Evolutionary conservation across 1,140 invertebrate species (phyloP), one percentile per base, ranked within the genome.

Genomic region (Physella acuta): DNA sequence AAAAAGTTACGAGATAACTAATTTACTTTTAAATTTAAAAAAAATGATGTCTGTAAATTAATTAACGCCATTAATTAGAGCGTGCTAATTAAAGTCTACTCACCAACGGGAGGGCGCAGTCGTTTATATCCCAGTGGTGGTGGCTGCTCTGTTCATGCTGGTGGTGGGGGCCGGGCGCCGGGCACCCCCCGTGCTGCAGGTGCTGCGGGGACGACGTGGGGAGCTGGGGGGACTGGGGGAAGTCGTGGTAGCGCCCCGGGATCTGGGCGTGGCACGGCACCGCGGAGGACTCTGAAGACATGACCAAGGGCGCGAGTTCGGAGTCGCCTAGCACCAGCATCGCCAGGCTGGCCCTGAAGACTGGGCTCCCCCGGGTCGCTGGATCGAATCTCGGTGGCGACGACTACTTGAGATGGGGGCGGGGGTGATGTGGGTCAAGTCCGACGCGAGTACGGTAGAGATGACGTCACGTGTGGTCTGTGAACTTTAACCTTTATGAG

Each of bases 121-220:
- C 81, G 52, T 82, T 82, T 44, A 82, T 81, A 67, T 82, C 81
- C 81, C 81, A 82, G 39, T 79, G 77, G 58, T 80, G 78, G 30
- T 70, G 61, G n/a, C n/a, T n/a, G n/a, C 5, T 69, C 49, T 30
- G 56, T 24, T 39, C 56, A 51, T 67, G 33, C 55, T 31, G 62
- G 61, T 37, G 65, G 65, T 2, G 37, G 61, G 24, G 36, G 1
- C 2, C 16, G 56, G 0, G 30, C n/a, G 36, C 31, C 17, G n/a
- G 56, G 30, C 5, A 34, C 16, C 17, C 56, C 56, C 36, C 30
- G n/a, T 39, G 3, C 33, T 39, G 34, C 24, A 17, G 72, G 53
- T 33, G 78, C 66, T 62, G 76, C 63, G 44, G 44, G 30, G 71
- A n/a, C 61, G 53, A 39, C 49, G 53, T 68, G 60, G 62, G 33